Evolutionary conservation across 2,797 vertebrate genomes (phyloP).

Genomic region (Eleutherodactylus coqui): DNA sequence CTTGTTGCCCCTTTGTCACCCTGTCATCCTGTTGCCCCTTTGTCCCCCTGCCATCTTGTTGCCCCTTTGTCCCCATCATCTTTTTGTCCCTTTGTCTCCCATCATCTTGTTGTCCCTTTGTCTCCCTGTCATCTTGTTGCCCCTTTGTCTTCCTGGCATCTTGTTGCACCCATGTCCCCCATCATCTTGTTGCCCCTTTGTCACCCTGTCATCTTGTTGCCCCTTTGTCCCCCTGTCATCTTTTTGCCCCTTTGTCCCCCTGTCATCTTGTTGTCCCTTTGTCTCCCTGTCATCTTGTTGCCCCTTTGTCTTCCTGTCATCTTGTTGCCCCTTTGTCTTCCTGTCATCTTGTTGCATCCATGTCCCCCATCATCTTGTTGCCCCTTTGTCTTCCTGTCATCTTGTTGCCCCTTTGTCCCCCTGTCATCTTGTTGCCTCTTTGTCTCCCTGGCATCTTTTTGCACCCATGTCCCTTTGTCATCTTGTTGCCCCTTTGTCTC

Average conservation of each 20-base stretch:
- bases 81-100: too few relatives aligned
- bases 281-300: not conserved
- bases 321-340: not conserved
- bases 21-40: too few relatives aligned
- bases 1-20: not conserved
- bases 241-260: not conserved
- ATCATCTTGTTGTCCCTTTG: not conserved
- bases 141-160: not conserved
- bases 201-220: not conserved
- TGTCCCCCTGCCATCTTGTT: not conserved
- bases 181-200: not conserved
- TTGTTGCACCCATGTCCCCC: not conserved
- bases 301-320: not conserved
- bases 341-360: not conserved
- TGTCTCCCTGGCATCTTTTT: too few relatives aligned
- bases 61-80: not conserved
- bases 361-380: too few relatives aligned
- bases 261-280: not conserved
- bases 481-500: not conserved
- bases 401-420: not conserved
- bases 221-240: not conserved
- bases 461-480: not conserved
- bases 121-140: not conserved
- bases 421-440: not conserved
- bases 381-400: not conserved